Evolutionary conservation across 2,113 vertebrate species (phyloP).

Genomic region (Indri indri): DNA sequence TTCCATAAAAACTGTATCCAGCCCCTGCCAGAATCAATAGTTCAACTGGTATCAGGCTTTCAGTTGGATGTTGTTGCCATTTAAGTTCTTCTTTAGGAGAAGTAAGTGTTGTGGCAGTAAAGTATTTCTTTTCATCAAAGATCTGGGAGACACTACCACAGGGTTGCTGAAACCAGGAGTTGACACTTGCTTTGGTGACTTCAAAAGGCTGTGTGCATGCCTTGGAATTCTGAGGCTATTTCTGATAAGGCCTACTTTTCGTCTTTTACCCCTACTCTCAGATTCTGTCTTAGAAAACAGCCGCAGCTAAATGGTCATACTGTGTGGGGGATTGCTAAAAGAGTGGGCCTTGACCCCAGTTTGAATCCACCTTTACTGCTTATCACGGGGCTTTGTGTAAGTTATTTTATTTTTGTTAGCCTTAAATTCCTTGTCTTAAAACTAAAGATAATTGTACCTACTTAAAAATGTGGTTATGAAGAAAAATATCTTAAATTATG

Average conservation of each 20-base stretch:
- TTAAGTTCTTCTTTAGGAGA: background rate
- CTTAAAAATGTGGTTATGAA: background rate
- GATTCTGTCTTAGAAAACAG: no score
- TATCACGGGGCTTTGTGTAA: no score
- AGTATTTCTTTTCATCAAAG: background rate
- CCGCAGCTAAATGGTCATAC: background rate
- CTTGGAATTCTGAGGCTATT: background rate
- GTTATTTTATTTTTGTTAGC: background rate
- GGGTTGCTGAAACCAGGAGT: background rate
- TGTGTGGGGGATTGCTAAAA: background rate
- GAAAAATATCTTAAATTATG: background rate
- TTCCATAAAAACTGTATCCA: background rate
- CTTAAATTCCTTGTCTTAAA: background rate
- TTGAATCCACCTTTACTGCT: background rate
- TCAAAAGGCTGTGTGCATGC: background rate
- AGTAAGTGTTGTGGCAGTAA: fast-evolving
- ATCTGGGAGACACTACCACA: background rate
- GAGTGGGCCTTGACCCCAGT: background rate
- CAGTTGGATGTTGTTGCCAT: fast-evolving
- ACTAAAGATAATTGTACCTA: background rate
- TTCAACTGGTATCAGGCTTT: background rate
- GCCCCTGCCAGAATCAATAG: background rate
- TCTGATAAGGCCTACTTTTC: background rate
- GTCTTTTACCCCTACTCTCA: no score
- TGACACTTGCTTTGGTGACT: background rate